Base-by-base conservation (phyloP, 2,888 invertebrate genomes). In the Oasisia sp. region DNA sequence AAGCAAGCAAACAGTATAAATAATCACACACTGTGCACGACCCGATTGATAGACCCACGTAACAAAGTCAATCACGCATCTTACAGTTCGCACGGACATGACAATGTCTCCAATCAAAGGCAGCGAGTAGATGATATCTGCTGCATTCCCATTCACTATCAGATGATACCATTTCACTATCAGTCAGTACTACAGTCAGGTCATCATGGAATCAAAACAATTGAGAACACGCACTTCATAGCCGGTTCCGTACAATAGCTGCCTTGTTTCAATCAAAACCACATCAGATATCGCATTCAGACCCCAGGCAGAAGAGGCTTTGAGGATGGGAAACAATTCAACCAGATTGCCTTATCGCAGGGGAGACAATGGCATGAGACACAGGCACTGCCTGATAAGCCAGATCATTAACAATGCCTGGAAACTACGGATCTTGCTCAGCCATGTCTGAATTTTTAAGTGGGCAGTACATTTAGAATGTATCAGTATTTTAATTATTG, bases 291-390 rank as follows among this genome's bases (percentile, higher is more conserved):
- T 27, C 19, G 7, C 14, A 27, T 7, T 74, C 74, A 74, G 27
- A 74, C 74, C 74, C 74, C 19, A 19, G 7, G 74, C 74, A 19
- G 74, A 74, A 27, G 74, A 74, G 27, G 74, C 74, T 74, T 74
- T 74, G 74, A 74, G 74, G 74, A 74, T 74, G 74, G 74, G 74
- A 74, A 19, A 74, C 74, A 74, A 74, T 74, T 74, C 74, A 74
- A 74, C 74, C 14, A 74, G 74, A 74, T 74, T 74, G 27, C n/a
- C 74, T 74, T 74, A 74, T 74, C 74, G 27, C n/a, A 27, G 74
- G 74, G 74, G 74, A 74, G 74, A 74, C 74, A 74, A 74, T 74
- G 74, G 27, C 74, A 74, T 27, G 74, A 74, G 74, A 74, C 74
- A 74, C 74, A 74, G 74, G 3, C 7, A 74, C 5, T n/a, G 27